Evolutionary conservation across 1,140 invertebrate genomes (phyloP).

Genomic region (Brachionus rubens): DNA sequence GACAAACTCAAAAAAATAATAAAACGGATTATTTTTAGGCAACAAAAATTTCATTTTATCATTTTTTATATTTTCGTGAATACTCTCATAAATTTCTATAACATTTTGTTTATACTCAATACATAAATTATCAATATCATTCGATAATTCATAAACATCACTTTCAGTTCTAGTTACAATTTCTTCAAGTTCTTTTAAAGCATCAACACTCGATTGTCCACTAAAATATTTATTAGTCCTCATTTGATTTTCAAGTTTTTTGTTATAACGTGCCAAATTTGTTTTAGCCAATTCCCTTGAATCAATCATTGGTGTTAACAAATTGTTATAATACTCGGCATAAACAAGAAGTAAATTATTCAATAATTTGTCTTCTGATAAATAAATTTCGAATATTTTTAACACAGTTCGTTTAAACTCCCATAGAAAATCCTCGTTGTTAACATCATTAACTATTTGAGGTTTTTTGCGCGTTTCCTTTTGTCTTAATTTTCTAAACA

Average conservation of each 20-base stretch:
- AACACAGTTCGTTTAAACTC: background rate
- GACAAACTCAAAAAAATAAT: background rate
- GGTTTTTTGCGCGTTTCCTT: background rate
- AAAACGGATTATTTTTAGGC: conserved; percentile 35
- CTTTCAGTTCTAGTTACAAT: background rate
- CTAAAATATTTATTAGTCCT: conserved; percentile 21
- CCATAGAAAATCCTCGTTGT: background rate
- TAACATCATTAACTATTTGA: background rate
- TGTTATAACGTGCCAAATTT: conserved; percentile 19
- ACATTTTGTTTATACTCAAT: conserved; percentile 43
- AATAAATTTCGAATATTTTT: conserved; percentile 17
- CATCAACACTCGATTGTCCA: background rate
- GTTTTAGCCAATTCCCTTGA: conserved; percentile 22
- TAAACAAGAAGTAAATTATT: conserved; percentile 5
- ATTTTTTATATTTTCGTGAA: conserved; percentile 14
- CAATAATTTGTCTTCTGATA: background rate
- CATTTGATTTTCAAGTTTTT: conserved; percentile 17
- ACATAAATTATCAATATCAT: conserved; percentile 33
- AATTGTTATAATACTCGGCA: conserved; percentile 34
- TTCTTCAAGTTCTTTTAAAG: conserved; percentile 18
- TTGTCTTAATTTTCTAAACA: background rate
- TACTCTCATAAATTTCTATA: background rate
- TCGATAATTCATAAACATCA: conserved; percentile 2
- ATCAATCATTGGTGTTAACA: conserved; percentile 19
- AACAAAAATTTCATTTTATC: conserved; percentile 7